Conservation (phyloP, 2,797 vertebrate species). For the Lithobates pipiens region DNA sequence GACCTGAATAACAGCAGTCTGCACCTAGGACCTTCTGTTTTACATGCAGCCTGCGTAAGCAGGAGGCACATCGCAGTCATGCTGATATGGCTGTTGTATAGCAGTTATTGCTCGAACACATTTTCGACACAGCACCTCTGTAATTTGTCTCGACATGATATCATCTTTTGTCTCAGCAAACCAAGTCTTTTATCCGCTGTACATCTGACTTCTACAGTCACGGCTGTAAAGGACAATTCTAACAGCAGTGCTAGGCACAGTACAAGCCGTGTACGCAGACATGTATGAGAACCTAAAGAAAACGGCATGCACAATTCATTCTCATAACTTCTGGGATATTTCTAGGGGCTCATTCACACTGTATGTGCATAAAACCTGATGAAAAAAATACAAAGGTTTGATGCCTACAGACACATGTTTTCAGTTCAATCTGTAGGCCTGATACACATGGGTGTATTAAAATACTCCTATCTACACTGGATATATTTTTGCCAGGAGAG, state of each 20-base stretch:
- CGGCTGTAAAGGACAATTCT: slow-evolving; percentile 47
- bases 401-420: no score
- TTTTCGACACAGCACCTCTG: slow-evolving; percentile 72
- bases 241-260: neutral
- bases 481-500: no score
- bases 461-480: no score
- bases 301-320: neutral
- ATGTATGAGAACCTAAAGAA: neutral
- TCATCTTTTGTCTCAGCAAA: slow-evolving; percentile 74
- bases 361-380: no score
- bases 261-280: neutral
- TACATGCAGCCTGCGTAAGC: slow-evolving; percentile 78
- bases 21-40: slow-evolving; percentile 71
- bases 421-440: no score
- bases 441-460: no score
- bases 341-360: no score
- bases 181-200: slow-evolving; percentile 71
- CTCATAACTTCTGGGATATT: no score
- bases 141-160: slow-evolving; percentile 74
- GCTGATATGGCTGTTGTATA: slow-evolving; percentile 72
- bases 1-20: slow-evolving; percentile 73
- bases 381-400: no score
- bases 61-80: slow-evolving; percentile 76
- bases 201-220: slow-evolving; percentile 61
- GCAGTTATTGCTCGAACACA: slow-evolving; percentile 71